Evolutionary conservation across 1,140 invertebrate genomes (phyloP).

Genomic region (Tribolium castaneum): DNA sequence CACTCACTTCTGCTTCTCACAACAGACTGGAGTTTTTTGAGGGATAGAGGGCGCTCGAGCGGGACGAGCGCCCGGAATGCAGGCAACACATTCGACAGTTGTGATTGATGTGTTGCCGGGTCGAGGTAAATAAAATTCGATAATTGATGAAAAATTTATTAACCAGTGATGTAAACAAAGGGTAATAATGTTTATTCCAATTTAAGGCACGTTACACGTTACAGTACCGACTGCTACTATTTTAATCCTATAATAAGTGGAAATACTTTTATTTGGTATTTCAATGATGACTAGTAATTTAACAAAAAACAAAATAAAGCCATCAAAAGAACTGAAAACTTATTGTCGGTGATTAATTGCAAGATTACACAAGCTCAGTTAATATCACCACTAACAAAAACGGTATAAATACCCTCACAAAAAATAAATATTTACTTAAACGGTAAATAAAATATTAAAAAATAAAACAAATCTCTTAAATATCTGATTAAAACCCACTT

Average conservation of each 20-base stretch:
- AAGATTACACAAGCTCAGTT: slow-evolving; percentile 33
- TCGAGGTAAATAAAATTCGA: slow-evolving; percentile 3
- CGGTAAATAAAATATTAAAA: slow-evolving; percentile 36
- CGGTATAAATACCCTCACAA: slow-evolving; percentile 24
- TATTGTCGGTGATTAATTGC: slow-evolving; percentile 22
- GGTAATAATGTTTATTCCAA: slow-evolving; percentile 37
- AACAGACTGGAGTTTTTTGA: slow-evolving; percentile 20
- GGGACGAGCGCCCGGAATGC: neutral
- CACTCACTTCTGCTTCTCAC: slow-evolving; percentile 44
- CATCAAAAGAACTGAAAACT: slow-evolving; percentile 24
- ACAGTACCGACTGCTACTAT: slow-evolving; percentile 39
- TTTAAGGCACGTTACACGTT: slow-evolving; percentile 39
- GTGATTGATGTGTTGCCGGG: neutral
- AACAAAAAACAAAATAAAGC: slow-evolving; percentile 29
- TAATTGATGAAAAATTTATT: slow-evolving; percentile 33
- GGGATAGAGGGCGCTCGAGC: slow-evolving; percentile 18
- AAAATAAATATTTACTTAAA: slow-evolving; percentile 38
- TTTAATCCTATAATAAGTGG: slow-evolving; percentile 33
- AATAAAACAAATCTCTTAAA: slow-evolving; percentile 35
- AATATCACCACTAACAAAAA: slow-evolving; percentile 45
- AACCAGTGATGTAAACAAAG: slow-evolving; percentile 33
- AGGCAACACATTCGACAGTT: slow-evolving; percentile 15
- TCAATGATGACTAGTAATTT: slow-evolving; percentile 26
- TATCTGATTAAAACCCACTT: slow-evolving; percentile 36
- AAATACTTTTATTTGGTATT: slow-evolving; percentile 37